Conservation (phyloP, 2,797 vertebrate genomes). For the Peromyscus nudipes region DNA sequence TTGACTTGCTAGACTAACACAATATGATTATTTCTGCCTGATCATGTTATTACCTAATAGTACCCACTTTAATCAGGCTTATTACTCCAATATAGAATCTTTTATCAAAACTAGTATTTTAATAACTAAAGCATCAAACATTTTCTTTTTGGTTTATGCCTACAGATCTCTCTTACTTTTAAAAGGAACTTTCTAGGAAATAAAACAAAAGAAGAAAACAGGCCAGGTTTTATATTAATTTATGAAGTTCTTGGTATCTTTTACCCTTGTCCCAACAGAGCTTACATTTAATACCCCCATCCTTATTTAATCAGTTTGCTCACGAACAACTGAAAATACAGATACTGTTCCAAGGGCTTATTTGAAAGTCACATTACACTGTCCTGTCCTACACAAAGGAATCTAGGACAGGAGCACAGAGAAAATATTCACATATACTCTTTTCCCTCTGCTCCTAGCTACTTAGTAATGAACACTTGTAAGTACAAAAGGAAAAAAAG, state of each 20-base stretch:
- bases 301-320: conserved; percentile 32
- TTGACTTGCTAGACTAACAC: background rate
- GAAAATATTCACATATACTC: background rate
- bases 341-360: conserved; percentile 17
- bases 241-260: conserved; percentile 9
- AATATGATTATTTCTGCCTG: background rate
- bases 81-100: background rate
- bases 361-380: conserved; percentile 8
- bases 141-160: conserved; percentile 40
- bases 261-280: background rate
- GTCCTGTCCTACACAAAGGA: background rate
- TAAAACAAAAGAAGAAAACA: background rate
- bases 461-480: background rate
- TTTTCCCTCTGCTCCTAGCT: background rate
- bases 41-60: background rate
- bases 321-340: conserved; percentile 42
- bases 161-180: background rate
- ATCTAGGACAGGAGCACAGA: background rate
- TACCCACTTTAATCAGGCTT: background rate
- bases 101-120: conserved; percentile 2
- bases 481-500: conserved; percentile 44
- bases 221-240: background rate
- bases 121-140: conserved; percentile 8
- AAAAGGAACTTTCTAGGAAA: background rate
- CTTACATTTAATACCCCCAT: background rate